phyloP scores from a whole-genome alignment of 2,797 vertebrate species.

The Hylomyscus alleni region DNA sequence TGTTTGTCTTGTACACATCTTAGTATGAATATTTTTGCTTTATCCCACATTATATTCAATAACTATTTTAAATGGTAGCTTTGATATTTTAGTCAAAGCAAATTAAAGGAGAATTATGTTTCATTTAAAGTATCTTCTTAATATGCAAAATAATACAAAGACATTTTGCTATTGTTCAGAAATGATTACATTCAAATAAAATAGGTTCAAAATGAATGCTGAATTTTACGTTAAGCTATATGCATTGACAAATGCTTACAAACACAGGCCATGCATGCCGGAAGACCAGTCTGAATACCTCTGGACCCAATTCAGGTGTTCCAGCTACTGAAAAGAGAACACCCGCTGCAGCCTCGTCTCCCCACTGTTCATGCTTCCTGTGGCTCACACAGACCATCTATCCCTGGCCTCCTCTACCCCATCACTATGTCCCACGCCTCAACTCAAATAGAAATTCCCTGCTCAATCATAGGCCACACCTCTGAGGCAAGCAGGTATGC shows the following conservation, averaged over 20 bases:
- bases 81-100: constrained; percentile 82
- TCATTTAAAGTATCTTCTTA: constrained; percentile 64
- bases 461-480: background rate
- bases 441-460: background rate
- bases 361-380: background rate
- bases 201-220: background rate
- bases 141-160: constrained; percentile 66
- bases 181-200: constrained; percentile 8
- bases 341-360: too few relatives aligned
- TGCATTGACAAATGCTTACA: background rate
- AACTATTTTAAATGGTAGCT: constrained; percentile 52
- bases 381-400: background rate
- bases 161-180: constrained; percentile 4
- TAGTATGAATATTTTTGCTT: constrained; percentile 74
- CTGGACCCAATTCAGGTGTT: background rate
- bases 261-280: background rate
- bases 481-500: background rate
- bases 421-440: background rate
- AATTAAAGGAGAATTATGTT: constrained; percentile 65
- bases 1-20: constrained; percentile 26
- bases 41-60: constrained; percentile 37
- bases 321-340: background rate
- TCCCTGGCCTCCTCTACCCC: background rate
- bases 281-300: background rate
- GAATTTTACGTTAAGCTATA: background rate